Evolutionary conservation across 1,140 invertebrate genomes (phyloP).

Genomic region (Sycobia sp.): DNA sequence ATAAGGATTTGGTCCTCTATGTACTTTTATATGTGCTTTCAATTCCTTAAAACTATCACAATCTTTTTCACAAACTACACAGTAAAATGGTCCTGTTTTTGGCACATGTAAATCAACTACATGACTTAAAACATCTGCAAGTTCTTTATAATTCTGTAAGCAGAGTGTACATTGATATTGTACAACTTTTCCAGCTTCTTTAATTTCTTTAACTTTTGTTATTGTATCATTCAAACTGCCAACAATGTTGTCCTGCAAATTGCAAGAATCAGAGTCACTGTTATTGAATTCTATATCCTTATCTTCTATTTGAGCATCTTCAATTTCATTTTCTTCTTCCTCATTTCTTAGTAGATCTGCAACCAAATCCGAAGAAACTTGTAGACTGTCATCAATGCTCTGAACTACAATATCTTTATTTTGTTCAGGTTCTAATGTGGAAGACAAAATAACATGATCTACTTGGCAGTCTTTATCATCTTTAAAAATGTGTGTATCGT

Average conservation of each 20-base stretch:
- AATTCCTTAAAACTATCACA: conserved; percentile 49
- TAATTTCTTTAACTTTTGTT: conserved; percentile 55
- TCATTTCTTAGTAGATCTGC: neutral
- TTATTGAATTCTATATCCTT: conserved; percentile 6
- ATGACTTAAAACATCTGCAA: conserved; percentile 47
- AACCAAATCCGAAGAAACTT: conserved; percentile 5
- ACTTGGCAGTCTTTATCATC: neutral
- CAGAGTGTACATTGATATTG: conserved; percentile 57
- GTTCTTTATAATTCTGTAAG: conserved; percentile 48
- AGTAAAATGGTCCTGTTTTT: conserved; percentile 54
- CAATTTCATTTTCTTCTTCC: neutral
- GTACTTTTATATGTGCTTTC: conserved; percentile 52
- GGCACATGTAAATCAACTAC: conserved; percentile 55
- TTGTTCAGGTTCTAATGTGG: neutral
- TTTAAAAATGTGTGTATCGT: neutral
- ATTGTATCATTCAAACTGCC: conserved; percentile 55
- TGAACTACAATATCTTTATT: neutral
- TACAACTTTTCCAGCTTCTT: conserved; percentile 39
- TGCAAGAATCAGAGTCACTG: conserved; percentile 32
- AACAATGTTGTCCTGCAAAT: conserved; percentile 47
- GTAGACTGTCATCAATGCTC: neutral
- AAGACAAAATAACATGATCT: neutral
- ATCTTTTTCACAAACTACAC: conserved; percentile 58
- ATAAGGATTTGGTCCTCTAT: conserved; percentile 67
- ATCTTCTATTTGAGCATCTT: neutral